Conservation (phyloP, 2,888 invertebrate genomes). For the Vandiemenella viatica region DNA sequence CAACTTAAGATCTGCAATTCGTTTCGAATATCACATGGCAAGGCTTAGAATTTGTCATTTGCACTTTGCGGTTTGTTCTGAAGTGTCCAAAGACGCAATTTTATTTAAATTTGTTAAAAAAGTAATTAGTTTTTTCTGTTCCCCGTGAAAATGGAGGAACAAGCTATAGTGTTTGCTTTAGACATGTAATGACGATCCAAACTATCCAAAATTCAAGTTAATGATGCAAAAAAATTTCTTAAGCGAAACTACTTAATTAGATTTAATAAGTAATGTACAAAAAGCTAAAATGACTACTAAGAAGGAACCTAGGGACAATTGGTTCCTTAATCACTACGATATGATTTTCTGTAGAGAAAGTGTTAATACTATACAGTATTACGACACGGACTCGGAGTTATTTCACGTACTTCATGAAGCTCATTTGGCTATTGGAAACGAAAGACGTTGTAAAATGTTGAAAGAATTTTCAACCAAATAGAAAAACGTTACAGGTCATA, state of each 20-base stretch:
- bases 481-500: neutral
- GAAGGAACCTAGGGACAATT: slow-evolving; percentile 1
- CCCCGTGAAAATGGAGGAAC: too few relatives aligned
- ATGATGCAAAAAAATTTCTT: neutral
- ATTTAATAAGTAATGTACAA: slow-evolving; percentile 2
- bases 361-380: neutral
- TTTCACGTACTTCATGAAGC: neutral
- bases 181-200: too few relatives aligned
- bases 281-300: slow-evolving; percentile 1
- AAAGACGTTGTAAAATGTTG: too few relatives aligned
- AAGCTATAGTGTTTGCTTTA: too few relatives aligned
- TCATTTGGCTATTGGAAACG: too few relatives aligned
- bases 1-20: neutral
- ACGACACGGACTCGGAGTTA: neutral
- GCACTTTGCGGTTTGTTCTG: neutral
- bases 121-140: neutral
- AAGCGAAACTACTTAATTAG: neutral
- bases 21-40: neutral
- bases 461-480: neutral
- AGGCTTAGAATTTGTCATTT: neutral
- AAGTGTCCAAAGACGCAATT: neutral
- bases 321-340: neutral
- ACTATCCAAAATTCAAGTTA: neutral
- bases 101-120: neutral
- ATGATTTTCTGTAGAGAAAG: neutral